Percentiles rank a stretch among this genome's conserved stretches.
phyloP scores from a whole-genome alignment of 2,113 vertebrate species.

The Polypterus bichir region DNA sequence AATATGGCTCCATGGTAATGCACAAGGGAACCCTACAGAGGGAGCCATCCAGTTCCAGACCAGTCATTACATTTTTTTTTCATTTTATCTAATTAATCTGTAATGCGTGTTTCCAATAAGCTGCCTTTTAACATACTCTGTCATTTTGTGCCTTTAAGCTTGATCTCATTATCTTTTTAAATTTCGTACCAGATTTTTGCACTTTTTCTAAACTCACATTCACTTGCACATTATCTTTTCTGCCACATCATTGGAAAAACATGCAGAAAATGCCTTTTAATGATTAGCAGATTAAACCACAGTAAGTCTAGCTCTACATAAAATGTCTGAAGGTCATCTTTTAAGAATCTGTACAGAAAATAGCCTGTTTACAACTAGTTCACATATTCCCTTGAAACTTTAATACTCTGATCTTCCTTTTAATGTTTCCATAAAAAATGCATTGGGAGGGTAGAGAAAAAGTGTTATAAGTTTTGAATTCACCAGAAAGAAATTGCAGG shows the following conservation, averaged over 20 bases:
- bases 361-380: neutral
- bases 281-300: constrained; percentile 13
- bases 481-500: constrained; percentile 14
- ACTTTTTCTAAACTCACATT: neutral
- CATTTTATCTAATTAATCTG: too few relatives aligned
- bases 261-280: neutral
- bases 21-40: too few relatives aligned
- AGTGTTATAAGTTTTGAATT: constrained; percentile 9
- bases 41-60: too few relatives aligned
- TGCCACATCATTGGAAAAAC: constrained; percentile 17
- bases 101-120: too few relatives aligned
- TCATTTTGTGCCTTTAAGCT: too few relatives aligned
- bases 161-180: too few relatives aligned
- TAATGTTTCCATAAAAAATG: constrained; percentile 4
- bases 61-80: too few relatives aligned
- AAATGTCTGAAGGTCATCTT: constrained; percentile 9
- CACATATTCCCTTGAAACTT: constrained; percentile 8
- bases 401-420: constrained; percentile 11
- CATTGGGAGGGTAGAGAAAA: constrained; percentile 6
- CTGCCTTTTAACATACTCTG: too few relatives aligned
- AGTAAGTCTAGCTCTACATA: constrained; percentile 14
- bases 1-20: too few relatives aligned
- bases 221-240: neutral
- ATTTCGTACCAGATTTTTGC: too few relatives aligned
- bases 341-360: constrained; percentile 10